A percentile compares a stretch with the other conserved stretches of the same genome.
These are phyloP conservation scores for Copsychus sechellarum DNA, from an alignment of 2,113 vertebrate genomes.

Conservation along the genomic window DNA sequence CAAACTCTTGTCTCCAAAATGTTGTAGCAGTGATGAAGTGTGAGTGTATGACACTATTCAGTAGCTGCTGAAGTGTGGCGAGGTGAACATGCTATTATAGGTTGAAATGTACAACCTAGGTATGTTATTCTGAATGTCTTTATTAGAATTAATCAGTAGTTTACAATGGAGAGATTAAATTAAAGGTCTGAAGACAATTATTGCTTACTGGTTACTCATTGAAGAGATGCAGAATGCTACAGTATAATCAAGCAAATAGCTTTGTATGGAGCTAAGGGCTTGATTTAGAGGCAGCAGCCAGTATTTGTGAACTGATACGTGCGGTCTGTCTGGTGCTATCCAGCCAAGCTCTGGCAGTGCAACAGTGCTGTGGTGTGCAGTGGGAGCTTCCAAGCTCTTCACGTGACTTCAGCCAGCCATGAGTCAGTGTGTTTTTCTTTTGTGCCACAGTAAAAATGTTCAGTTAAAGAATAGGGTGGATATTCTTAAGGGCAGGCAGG, in stretches of 20 bases:
- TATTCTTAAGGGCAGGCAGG: constrained; percentile 44
- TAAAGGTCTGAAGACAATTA: background rate
- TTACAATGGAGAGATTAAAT: background rate
- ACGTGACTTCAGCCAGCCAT: background rate
- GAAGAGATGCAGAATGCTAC: background rate
- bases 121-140: background rate
- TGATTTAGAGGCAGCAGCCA: background rate
- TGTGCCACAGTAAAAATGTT: constrained; percentile 6
- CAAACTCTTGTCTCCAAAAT: background rate
- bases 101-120: background rate
- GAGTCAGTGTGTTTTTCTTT: constrained; percentile 47
- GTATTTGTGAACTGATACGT: background rate
- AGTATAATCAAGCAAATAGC: background rate
- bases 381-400: constrained; percentile 2
- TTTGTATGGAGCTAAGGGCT: background rate
- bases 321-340: background rate
- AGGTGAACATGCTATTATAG: background rate
- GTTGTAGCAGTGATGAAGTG: background rate
- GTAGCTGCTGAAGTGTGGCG: background rate
- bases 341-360: background rate
- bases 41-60: background rate
- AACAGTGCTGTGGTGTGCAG: background rate
- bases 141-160: constrained; percentile 15
- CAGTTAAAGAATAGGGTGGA: constrained; percentile 18
- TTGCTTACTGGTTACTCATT: background rate